Evolutionary conservation across 2,888 invertebrate genomes (phyloP).

Genomic region (Drosophila merina): DNA sequence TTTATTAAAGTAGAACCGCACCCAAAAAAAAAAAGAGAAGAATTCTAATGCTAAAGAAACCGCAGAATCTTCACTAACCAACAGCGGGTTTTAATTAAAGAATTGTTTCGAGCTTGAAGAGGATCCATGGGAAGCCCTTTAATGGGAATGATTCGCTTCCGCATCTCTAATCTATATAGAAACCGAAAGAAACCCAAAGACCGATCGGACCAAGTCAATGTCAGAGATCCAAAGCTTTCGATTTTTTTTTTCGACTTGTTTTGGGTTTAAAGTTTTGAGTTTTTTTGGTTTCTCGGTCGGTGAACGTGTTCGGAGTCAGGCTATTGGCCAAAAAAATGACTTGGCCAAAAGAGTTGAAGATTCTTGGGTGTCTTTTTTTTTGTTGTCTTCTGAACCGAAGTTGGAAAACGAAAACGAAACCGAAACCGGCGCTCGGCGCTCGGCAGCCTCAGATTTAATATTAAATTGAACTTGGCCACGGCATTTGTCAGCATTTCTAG

Average conservation of each 20-base stretch:
- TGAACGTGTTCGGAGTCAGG: slow-evolving; percentile 67
- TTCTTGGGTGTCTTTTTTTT: slow-evolving; percentile 30
- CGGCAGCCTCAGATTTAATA: slow-evolving; percentile 63
- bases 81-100: neutral
- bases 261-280: neutral
- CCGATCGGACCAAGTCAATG: slow-evolving; percentile 63
- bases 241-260: slow-evolving; percentile 56
- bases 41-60: no score
- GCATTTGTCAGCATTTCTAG: slow-evolving; percentile 73
- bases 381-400: neutral
- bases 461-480: slow-evolving; percentile 79
- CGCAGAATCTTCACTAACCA: neutral
- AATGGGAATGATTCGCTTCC: slow-evolving; percentile 29
- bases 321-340: slow-evolving; percentile 35
- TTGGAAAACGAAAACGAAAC: slow-evolving; percentile 3
- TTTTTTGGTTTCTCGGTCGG: slow-evolving; percentile 23
- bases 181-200: neutral
- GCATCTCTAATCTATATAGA: slow-evolving; percentile 20
- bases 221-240: slow-evolving; percentile 64
- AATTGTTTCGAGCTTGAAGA: neutral
- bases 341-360: slow-evolving; percentile 53
- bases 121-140: slow-evolving; percentile 11
- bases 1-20: neutral
- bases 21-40: neutral
- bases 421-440: slow-evolving; percentile 16